Evolutionary conservation across 2,888 invertebrate species (phyloP).

Genomic region (Watsonalla binaria): DNA sequence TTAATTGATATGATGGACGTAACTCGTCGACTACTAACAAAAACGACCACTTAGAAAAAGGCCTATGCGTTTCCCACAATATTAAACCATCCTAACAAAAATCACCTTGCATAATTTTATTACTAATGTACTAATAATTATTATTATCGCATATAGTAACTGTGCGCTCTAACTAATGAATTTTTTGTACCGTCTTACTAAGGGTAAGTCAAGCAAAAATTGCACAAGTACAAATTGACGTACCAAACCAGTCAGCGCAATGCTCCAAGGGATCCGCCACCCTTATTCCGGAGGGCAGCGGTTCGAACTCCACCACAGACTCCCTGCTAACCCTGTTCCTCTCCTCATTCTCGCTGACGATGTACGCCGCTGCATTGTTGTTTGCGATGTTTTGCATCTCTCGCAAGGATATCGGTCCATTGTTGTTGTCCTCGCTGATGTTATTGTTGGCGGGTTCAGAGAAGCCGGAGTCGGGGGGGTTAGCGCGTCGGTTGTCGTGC

Average conservation of each 20-base stretch:
- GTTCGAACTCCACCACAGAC: conserved; percentile 69
- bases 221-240: conserved; percentile 18
- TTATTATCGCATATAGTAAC: too few relatives aligned
- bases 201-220: neutral
- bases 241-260: conserved; percentile 71
- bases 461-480: conserved; percentile 66
- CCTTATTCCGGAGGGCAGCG: conserved; percentile 53
- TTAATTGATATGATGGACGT: neutral
- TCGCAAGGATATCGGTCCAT: conserved; percentile 74
- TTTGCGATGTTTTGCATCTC: conserved; percentile 79
- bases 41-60: neutral
- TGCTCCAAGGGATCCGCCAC: conserved; percentile 60
- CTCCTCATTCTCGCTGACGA: conserved; percentile 72
- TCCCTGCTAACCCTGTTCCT: conserved; percentile 62
- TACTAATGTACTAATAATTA: too few relatives aligned
- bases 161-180: too few relatives aligned
- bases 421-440: conserved; percentile 75
- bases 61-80: neutral
- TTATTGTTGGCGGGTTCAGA: conserved; percentile 69
- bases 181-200: too few relatives aligned
- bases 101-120: too few relatives aligned
- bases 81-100: too few relatives aligned
- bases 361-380: conserved; percentile 75
- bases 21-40: neutral
- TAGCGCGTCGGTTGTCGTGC: conserved; percentile 58